Conservation (phyloP, 2,113 vertebrate species). For the Gadus macrocephalus region DNA sequence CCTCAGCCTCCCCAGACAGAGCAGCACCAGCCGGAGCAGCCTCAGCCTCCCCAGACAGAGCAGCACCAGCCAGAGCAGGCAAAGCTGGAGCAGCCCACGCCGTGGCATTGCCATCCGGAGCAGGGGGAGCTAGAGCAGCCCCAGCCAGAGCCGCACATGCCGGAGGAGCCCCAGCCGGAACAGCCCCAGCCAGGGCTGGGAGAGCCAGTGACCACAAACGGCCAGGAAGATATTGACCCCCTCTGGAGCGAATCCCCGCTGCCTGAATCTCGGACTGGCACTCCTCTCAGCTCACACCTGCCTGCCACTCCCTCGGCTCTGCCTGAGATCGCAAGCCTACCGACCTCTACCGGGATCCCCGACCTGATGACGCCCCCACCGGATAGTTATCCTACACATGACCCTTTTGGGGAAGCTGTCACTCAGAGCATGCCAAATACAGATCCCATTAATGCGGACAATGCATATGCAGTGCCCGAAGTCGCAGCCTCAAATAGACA, state of each 20-base stretch:
- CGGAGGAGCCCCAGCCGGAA: not conserved
- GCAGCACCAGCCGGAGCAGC: not conserved
- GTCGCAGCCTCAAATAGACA: not conserved
- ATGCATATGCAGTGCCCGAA: not conserved
- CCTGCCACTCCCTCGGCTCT: not conserved
- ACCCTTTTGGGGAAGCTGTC: not conserved
- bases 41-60: not conserved
- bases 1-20: not conserved
- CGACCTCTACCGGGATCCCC: constrained; percentile 12
- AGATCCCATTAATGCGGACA: not conserved
- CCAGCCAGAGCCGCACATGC: not conserved
- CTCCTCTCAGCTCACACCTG: not conserved
- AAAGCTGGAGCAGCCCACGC: constrained; percentile 42
- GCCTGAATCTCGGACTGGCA: constrained; percentile 4
- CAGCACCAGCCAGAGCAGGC: not conserved
- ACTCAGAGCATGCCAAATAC: constrained; percentile 12
- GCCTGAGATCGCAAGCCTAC: constrained; percentile 7
- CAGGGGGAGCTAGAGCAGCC: not conserved
- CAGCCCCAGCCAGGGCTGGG: not conserved
- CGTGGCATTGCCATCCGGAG: constrained; percentile 19
- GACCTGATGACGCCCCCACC: constrained; percentile 2
- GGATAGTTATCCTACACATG: constrained; percentile 18
- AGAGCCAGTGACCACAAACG: not conserved
- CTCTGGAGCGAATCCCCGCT: not conserved
- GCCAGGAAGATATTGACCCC: not conserved